Evolutionary conservation across 2,888 invertebrate species (phyloP), one percentile per base, ranked within the genome.

Genomic region (Trissolcus brochymenae): DNA sequence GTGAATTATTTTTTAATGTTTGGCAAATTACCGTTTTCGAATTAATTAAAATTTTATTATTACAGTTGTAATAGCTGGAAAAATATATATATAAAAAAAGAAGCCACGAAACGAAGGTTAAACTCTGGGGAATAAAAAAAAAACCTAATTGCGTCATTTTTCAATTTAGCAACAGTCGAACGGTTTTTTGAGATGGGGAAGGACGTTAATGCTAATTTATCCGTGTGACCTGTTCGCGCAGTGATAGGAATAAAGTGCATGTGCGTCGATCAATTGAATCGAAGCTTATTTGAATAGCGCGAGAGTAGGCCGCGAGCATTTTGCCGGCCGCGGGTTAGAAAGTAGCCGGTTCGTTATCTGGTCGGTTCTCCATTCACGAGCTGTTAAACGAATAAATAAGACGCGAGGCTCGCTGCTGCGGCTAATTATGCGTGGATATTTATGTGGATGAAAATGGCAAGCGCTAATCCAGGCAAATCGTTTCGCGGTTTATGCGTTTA

Each of bases 321-420:
- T 62, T 78, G 56, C 73, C 71, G 72, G 84, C 86, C 85, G 82
- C 83, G 64, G 84, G 84, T 85, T 86, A 86, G 86, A 86, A 86
- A 86, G 86, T 86, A 78, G 81, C 79, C 78, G 72, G 67, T 73
- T 72, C 80, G 80, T 81, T 81, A 80, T 82, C 81, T 80, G 79
- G 78, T 81, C 82, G 80, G 77, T 70, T 77, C 64, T 7, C 50
- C 14, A 51, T 51, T 50, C 57, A 56, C 72, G 16, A 59, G 41
- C 17, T 19, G 50, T 25, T 43, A 40, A 46, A 46, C 46, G 29
- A 60, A 55, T 66, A 73, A 74, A 74, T 65, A 54, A 62, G 14
- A 59, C 64, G 57, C 68, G 75, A 68, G 55, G 46, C 40, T 59
- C 53, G 57, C 49, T 16, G n/a, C 11, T 17, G 46, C 51, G 14